Base-by-base conservation (phyloP, 2,797 vertebrate species). In the Tenualosa ilisha region DNA sequence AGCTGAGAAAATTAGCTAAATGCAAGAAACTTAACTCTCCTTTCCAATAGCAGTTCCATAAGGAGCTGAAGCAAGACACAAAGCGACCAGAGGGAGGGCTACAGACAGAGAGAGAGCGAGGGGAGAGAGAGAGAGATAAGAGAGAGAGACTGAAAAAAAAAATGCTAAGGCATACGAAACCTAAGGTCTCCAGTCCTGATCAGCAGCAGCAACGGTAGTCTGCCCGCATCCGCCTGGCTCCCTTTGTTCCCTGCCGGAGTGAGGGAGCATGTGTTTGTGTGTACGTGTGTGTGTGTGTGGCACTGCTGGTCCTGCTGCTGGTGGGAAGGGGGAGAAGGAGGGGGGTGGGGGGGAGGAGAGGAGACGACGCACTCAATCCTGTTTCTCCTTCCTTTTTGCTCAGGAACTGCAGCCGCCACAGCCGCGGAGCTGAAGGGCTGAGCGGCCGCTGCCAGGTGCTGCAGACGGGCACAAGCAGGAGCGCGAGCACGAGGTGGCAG, bases 201-300 rank as follows among this genome's bases (percentile, higher is more conserved):
- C 82, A 89, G 91, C 84, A 85, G 82, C 84, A 72, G 68, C 51
- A 54, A 89, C 91, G 83, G 87, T 86, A 68, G 84, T 79, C 46
- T 87, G 89, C 87, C 15, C 72, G 56, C 88, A 87, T 86, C 89
- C 86, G 83, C 11, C 82, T 40, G 31, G 31, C 90, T 89, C 88
- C 90, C 91, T 95, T 94, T 95, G 93, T 95, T 93, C 92, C 88
- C 88, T 89, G 86, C 84, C 85, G 90, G 85, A 89, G 91, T 93
- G 92, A 90, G 86, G 89, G 91, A 93, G 93, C 88, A 20, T n/a
- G 72, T 3, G 83, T 31, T 51, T 37, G 81, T 40, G 68, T 40
- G 65, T 37, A 31, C 22, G 56, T 92, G 87, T 90, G 84, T 49
- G 91, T 89, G 82, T 85, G 88, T 89, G 91, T 91, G 89, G 88